These are phyloP conservation scores for Drosophila eohydei DNA, from an alignment of 2,888 invertebrate genomes.

Conservation along the genomic window DNA sequence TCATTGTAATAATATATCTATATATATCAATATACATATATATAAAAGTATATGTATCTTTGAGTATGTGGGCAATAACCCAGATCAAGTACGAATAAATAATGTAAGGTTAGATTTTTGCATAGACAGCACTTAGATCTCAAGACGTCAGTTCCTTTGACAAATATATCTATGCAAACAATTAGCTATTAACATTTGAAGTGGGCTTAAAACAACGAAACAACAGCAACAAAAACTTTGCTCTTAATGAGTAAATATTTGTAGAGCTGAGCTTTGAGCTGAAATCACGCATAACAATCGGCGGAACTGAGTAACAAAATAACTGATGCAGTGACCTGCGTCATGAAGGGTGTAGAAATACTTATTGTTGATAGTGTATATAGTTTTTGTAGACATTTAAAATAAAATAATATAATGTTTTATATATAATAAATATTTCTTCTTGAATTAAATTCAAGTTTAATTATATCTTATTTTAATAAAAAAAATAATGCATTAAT, in stretches of 20 bases:
- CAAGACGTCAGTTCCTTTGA: slow-evolving; percentile 50
- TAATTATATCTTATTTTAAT: too few relatives aligned
- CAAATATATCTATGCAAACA: slow-evolving; percentile 69
- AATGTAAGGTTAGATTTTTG: slow-evolving; percentile 43
- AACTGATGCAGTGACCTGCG: slow-evolving; percentile 20
- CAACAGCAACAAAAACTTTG: slow-evolving; percentile 35
- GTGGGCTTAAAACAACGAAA: slow-evolving; percentile 49
- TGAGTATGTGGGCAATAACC: slow-evolving; percentile 65
- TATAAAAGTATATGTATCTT: neutral
- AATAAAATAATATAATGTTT: too few relatives aligned
- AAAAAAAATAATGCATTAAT: too few relatives aligned
- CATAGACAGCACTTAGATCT: slow-evolving; percentile 36
- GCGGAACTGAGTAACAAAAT: slow-evolving; percentile 25
- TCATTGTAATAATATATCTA: slow-evolving; percentile 15
- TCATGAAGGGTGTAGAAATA: neutral
- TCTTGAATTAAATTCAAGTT: too few relatives aligned
- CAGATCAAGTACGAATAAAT: slow-evolving; percentile 59
- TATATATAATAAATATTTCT: too few relatives aligned
- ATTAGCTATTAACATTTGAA: slow-evolving; percentile 73
- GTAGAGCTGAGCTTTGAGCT: slow-evolving; percentile 19
- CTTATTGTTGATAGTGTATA: neutral
- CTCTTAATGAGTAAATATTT: slow-evolving; percentile 75
- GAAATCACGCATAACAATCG: slow-evolving; percentile 49
- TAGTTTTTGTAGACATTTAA: too few relatives aligned
- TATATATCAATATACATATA: neutral